Percentiles rank a stretch among this genome's conserved stretches.
Evolutionary conservation across 1,140 invertebrate species (phyloP).

Genomic region (Pinna nobilis): DNA sequence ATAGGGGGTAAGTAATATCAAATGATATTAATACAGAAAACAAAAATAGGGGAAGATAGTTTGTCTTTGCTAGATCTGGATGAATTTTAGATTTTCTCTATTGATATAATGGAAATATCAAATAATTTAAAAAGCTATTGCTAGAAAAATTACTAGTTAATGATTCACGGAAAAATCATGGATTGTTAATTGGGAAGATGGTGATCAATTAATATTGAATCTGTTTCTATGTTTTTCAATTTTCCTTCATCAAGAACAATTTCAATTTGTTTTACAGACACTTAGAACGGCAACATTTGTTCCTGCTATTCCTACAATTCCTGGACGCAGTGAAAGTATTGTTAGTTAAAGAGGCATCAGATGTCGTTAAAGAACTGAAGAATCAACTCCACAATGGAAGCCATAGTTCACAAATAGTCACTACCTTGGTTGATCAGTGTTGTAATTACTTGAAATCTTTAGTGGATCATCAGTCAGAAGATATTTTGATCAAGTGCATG

Average conservation of each 20-base stretch:
- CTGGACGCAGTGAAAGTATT: no score
- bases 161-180: no score
- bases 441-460: not conserved
- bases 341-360: no score
- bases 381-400: constrained; percentile 4
- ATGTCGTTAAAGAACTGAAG: not conserved
- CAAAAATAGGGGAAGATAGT: not conserved
- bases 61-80: not conserved
- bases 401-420: not conserved
- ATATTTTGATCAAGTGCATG: constrained; percentile 1
- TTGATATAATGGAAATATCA: not conserved
- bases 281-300: no score
- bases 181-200: no score
- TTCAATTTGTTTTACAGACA: no score
- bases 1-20: not conserved
- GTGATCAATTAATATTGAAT: no score
- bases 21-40: not conserved
- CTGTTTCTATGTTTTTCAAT: no score
- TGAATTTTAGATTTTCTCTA: not conserved
- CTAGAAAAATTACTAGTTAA: no score
- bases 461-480: not conserved
- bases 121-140: not conserved
- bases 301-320: no score
- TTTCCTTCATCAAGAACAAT: no score
- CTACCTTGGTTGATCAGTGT: not conserved